Evolutionary conservation across 2,113 vertebrate genomes (phyloP), one percentile per base, ranked within the genome.

Genomic region (Aegotheles bennettii): DNA sequence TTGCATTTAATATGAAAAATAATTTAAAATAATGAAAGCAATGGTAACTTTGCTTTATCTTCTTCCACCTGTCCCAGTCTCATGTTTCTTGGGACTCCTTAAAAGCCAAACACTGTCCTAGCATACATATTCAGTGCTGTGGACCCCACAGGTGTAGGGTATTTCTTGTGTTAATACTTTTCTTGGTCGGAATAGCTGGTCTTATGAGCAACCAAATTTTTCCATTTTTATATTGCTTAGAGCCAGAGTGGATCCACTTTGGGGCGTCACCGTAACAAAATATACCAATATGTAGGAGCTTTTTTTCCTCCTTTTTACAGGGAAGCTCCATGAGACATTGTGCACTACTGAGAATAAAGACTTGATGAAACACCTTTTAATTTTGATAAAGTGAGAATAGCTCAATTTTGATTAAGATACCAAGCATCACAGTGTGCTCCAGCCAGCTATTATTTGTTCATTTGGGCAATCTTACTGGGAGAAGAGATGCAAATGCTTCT

Each of bases 11-110:
- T 54, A 28, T 65, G 31, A 57, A 61, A 89, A 87, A 40, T 33
- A 36, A 29, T 35, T 13, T 24, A 35, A 7, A 84, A 47, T 7
- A 36, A 20, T n/a, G 15, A 67, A 78, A 75, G 6, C 0, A 1
- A 24, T 63, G 24, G 6, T 20, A 65, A 48, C 4, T 70, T 87
- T 28, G 8, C 31, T 57, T 0, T 70, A 9, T n/a, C 12, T 69
- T 40, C 45, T 42, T 4, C 10, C 13, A 16, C 8, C 3, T 2
- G 0, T 60, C n/a, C 9, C 18, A n/a, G 18, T 4, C 9, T 60
- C n/a, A 7, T 20, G 9, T 71, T 80, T 84, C 23, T 8, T 80
- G 63, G 6, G 11, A 14, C 18, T 83, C 6, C 9, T 45, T 54
- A 42, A 38, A 68, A 54, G 42, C 36, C 24, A 9, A 42, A 11